Percentiles rank a stretch among this genome's conserved stretches.
phyloP scores from a whole-genome alignment of 2,797 vertebrate genomes.

The Pseudomugil tenellus region DNA sequence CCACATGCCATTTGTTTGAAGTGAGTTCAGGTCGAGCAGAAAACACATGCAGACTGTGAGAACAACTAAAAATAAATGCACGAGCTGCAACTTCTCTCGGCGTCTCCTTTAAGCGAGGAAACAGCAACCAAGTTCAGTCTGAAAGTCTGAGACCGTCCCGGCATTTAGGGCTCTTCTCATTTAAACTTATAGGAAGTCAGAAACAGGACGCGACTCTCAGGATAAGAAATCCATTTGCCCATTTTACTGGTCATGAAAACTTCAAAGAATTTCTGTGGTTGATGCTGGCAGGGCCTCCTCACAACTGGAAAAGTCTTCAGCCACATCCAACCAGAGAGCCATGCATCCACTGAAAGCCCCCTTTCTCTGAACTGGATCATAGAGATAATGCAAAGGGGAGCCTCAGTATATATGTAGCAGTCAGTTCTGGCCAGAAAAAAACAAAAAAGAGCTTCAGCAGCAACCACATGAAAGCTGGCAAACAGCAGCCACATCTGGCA shows the following conservation, averaged over 20 bases:
- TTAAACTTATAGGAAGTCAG: slow-evolving; percentile 19
- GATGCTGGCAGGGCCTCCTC: slow-evolving; percentile 60
- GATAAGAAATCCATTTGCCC: slow-evolving; percentile 42
- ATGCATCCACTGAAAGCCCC: not conserved
- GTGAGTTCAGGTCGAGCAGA: not conserved
- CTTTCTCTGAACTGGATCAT: slow-evolving; percentile 22
- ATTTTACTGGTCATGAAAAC: slow-evolving; percentile 63
- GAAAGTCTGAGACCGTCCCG: slow-evolving; percentile 12
- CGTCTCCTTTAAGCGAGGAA: not conserved
- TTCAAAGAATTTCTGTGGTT: slow-evolving; percentile 71
- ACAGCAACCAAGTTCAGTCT: slow-evolving; percentile 10
- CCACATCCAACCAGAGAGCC: slow-evolving; percentile 21
- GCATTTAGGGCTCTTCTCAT: slow-evolving; percentile 31
- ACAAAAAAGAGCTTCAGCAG: slow-evolving; percentile 7
- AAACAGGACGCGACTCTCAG: slow-evolving; percentile 27
- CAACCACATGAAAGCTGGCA: slow-evolving; percentile 39
- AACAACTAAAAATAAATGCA: slow-evolving; percentile 17
- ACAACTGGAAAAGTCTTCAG: slow-evolving; percentile 76
- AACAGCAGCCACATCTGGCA: slow-evolving; percentile 12
- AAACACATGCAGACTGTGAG: slow-evolving; percentile 10
- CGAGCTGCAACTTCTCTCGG: not conserved
- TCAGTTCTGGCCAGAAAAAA: slow-evolving; percentile 3
- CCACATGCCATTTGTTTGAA: slow-evolving; percentile 7
- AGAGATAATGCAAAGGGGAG: slow-evolving; percentile 5
- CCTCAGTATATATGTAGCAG: not conserved